Evolutionary conservation across 2,797 vertebrate species (phyloP), one percentile per base, ranked within the genome.

Genomic region (Trachops cirrhosus): DNA sequence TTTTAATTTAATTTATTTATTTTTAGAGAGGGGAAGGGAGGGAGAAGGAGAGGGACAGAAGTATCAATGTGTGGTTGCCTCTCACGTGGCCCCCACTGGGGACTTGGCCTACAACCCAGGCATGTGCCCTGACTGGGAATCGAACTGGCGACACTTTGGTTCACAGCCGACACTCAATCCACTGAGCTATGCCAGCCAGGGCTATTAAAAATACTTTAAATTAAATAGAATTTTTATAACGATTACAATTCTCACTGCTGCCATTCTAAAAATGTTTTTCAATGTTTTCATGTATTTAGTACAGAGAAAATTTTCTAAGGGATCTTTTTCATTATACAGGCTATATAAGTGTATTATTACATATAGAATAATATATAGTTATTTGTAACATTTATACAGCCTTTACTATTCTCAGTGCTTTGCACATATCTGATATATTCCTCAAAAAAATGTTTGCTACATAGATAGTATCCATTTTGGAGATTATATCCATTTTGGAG

Each of bases 181-280:
- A n/a, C n/a, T n/a, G n/a, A n/a, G n/a, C n/a, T n/a, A n/a, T n/a
- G n/a, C n/a, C n/a, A n/a, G n/a, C n/a, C n/a, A n/a, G n/a, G n/a
- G n/a, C n/a, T n/a, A 7, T 50, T 54, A 14, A 54, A 95, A 91
- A 74, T 15, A 64, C 22, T 83, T 95, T 71, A 88, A 87, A 90
- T 88, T 79, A 88, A 77, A 89, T 16, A 73, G 48, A 68, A 73
- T 70, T 93, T 97, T 62, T 78, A 62, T 82, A 90, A 71, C 29
- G 68, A 54, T 75, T 57, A 92, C 46, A 94, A 74, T 80, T 92
- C 21, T 74, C 46, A 77, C 46, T 78, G 59, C 26, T 79, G n/a
- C 26, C 74, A 77, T 89, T 89, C 10, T 32, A 57, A 86, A 7
- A 50, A n/a, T 9, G 22, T 50, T 93, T 78, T 67, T 80, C n/a